Percentiles rank a stretch among this genome's conserved stretches.
phyloP scores from a whole-genome alignment of 2,113 vertebrate species.

The Hoplias malabaricus region DNA sequence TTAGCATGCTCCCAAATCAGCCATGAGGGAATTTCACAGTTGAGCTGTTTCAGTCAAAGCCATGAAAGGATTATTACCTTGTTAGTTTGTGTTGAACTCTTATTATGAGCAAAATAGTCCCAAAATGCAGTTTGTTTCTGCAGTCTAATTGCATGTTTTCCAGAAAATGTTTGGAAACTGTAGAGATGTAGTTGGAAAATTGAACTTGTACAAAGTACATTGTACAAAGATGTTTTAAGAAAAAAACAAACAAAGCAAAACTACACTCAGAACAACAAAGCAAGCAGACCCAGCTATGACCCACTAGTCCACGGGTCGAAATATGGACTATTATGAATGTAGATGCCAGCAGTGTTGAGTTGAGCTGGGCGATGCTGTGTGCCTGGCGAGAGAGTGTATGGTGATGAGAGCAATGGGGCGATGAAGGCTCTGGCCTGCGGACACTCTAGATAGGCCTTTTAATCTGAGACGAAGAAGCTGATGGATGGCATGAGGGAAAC shows the following conservation, averaged over 20 bases:
- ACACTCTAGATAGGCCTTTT: constrained; percentile 56
- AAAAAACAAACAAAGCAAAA: background rate
- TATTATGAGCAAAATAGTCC: background rate
- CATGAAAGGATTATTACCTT: background rate
- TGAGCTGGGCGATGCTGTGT: constrained; percentile 1
- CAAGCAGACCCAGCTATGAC: background rate
- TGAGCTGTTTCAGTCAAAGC: background rate
- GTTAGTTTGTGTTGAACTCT: background rate
- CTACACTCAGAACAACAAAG: background rate
- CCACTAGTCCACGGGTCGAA: background rate
- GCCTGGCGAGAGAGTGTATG: background rate
- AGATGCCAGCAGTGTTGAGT: constrained; percentile 19
- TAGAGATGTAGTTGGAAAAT: background rate
- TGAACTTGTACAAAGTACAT: background rate
- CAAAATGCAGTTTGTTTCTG: background rate
- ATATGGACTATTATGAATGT: constrained; percentile 30
- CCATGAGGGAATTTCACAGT: background rate
- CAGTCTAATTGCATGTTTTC: background rate
- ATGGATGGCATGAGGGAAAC: constrained; percentile 57
- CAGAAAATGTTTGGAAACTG: background rate
- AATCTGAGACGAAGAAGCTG: constrained; percentile 52
- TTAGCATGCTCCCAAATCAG: background rate
- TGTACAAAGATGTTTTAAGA: background rate
- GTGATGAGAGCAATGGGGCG: constrained; percentile 25
- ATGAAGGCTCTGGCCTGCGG: constrained; percentile 57